Evolutionary conservation across 1,140 invertebrate species (phyloP).

Genomic region (Elymnias hypermnestra): DNA sequence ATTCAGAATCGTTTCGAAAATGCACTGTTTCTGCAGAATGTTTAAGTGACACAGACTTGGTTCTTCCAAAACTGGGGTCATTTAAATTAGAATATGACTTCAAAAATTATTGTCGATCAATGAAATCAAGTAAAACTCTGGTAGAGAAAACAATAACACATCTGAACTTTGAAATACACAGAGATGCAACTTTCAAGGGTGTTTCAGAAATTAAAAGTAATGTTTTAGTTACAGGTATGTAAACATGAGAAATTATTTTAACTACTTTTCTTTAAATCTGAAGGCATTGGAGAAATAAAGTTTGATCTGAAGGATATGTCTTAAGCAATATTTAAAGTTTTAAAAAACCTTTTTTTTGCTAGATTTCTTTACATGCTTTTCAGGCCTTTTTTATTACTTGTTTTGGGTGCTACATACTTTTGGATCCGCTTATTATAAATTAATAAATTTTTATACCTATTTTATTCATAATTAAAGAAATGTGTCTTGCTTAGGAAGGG

Average conservation of each 20-base stretch:
- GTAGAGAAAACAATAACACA: conserved; percentile 60
- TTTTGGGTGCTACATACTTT: too few species aligned
- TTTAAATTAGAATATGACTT: conserved; percentile 57
- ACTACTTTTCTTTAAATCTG: background rate
- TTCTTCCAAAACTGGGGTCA: conserved; percentile 31
- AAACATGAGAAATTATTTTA: background rate
- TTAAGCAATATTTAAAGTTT: too few species aligned
- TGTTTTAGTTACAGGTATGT: conserved; percentile 74
- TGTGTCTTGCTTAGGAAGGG: too few species aligned
- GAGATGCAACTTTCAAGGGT: conserved; percentile 59
- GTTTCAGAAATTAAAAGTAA: conserved; percentile 75
- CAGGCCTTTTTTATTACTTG: too few species aligned
- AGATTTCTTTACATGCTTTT: too few species aligned
- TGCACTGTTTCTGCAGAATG: conserved; percentile 75
- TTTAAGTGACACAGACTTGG: conserved; percentile 47
- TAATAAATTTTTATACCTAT: too few species aligned
- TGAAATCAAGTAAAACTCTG: conserved; percentile 62
- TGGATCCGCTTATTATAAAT: too few species aligned
- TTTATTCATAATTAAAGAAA: too few species aligned
- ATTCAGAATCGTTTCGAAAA: conserved; percentile 76
- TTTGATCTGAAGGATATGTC: background rate
- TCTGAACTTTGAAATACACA: conserved; percentile 69
- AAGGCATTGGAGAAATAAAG: background rate
- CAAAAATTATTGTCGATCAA: conserved; percentile 53
- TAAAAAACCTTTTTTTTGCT: too few species aligned